Evolutionary conservation across 1,140 invertebrate species (phyloP).

Genomic region (Papilio polyxenes): DNA sequence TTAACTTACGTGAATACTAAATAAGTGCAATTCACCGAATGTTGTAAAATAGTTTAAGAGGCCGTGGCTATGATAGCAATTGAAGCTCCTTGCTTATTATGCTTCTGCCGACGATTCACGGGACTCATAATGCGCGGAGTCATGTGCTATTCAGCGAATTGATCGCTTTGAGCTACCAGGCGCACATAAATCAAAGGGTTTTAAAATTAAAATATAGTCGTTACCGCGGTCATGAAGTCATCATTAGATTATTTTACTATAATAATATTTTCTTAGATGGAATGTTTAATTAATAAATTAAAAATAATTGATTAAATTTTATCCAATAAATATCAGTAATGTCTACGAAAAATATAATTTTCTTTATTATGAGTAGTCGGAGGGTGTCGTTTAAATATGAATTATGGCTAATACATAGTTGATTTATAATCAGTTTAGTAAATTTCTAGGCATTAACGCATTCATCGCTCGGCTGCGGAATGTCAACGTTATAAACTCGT

Average conservation of each 20-base stretch:
- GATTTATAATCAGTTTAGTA: conserved; percentile 34
- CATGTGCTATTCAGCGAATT: conserved; percentile 33
- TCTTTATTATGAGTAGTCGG: neutral
- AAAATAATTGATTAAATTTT: too few relatives aligned
- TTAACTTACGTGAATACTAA: conserved; percentile 4
- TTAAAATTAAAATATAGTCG: conserved; percentile 31
- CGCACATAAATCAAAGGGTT: conserved; percentile 34
- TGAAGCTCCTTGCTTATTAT: conserved; percentile 53
- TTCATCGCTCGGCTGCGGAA: conserved; percentile 17
- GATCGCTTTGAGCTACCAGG: conserved; percentile 30
- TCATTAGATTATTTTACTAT: neutral
- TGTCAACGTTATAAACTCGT: conserved; percentile 33
- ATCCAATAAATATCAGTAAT: neutral
- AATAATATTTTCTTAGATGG: neutral
- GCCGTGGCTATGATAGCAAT: conserved; percentile 48
- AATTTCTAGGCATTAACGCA: conserved; percentile 25
- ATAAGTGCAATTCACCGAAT: conserved; percentile 48
- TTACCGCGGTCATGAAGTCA: neutral
- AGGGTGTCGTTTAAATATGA: conserved; percentile 10
- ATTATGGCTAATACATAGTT: conserved; percentile 16
- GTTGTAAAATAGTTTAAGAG: conserved; percentile 55
- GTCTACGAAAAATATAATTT: conserved; percentile 16
- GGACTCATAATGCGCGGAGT: conserved; percentile 48
- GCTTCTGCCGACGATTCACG: conserved; percentile 53
- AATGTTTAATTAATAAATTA: too few relatives aligned